Evolutionary conservation across 2,888 invertebrate genomes (phyloP).

Genomic region (Choreutis nemorana): DNA sequence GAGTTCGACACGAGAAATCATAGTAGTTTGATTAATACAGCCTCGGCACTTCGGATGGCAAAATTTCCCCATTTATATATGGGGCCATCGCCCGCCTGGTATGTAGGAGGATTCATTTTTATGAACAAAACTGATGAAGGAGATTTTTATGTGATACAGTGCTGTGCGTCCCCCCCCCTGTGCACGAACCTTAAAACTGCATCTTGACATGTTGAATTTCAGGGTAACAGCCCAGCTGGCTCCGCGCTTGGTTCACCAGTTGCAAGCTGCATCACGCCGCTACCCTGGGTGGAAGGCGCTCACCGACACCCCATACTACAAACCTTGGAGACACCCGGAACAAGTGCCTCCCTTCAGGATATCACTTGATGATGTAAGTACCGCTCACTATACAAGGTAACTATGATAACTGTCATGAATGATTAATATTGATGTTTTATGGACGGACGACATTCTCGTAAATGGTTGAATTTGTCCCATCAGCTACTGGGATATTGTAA

Average conservation of each 20-base stretch:
- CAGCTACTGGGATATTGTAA: no score
- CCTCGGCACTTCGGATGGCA: no score
- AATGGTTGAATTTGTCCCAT: no score
- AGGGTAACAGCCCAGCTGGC: conserved; percentile 83
- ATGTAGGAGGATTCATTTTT: conserved; percentile 1
- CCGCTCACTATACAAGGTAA: no score
- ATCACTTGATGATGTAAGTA: conserved; percentile 74
- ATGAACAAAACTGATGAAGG: conserved; percentile 3
- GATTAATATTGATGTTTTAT: no score
- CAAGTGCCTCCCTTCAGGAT: conserved; percentile 79
- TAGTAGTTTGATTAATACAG: no score
- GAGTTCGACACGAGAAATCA: no score
- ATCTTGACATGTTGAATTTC: conserved; percentile 8
- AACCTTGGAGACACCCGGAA: conserved; percentile 90
- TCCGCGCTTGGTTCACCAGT: conserved; percentile 83
- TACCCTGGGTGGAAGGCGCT: conserved; percentile 85
- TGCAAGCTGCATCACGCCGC: conserved; percentile 82
- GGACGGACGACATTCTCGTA: no score
- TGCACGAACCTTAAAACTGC: no score
- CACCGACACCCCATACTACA: conserved; percentile 75
- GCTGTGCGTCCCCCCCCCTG: neutral
- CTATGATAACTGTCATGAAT: no score
- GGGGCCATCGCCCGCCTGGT: conserved; percentile 3
- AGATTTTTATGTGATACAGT: conserved; percentile 1
- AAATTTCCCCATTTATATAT: conserved; percentile 1